phyloP scores from a whole-genome alignment of 1,140 invertebrate species.

The Hormaphis cornu region DNA sequence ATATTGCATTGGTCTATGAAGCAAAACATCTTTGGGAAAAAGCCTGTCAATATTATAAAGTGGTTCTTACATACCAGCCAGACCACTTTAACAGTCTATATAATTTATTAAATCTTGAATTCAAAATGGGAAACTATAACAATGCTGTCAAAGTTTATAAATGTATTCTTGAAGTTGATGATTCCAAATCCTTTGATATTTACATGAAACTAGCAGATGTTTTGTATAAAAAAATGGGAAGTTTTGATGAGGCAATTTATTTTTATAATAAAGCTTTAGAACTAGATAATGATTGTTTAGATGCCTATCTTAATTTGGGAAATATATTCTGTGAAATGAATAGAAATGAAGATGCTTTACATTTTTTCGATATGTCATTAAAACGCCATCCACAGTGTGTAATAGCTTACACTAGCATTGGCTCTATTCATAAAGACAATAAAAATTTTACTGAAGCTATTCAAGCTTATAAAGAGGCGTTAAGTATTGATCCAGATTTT shows the following conservation, averaged over 20 bases:
- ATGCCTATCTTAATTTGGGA: conserved; percentile 98
- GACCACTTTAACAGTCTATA: neutral
- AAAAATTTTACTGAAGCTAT: conserved; percentile 99
- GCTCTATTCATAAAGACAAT: conserved; percentile 97
- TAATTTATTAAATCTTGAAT: neutral
- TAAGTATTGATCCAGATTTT: conserved; percentile 97
- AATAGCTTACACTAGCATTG: conserved; percentile 96
- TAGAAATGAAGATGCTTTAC: conserved; percentile 86
- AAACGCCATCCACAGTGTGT: conserved; percentile 97
- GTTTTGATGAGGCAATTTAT: conserved; percentile 94
- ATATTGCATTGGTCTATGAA: conserved; percentile 98
- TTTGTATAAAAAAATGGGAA: neutral
- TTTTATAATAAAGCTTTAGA: conserved; percentile 99
- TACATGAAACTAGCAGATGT: neutral
- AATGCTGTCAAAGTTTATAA: neutral
- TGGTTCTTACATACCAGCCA: neutral
- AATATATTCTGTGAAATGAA: conserved; percentile 98
- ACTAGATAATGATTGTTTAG: conserved; percentile 94
- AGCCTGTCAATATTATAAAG: neutral
- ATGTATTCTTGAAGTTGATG: neutral
- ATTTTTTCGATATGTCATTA: conserved; percentile 94
- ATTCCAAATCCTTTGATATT: neutral
- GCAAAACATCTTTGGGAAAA: conserved; percentile 78
- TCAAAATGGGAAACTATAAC: neutral
- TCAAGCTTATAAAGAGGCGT: conserved; percentile 86